Percentiles rank a stretch among this genome's conserved stretches.
These are phyloP conservation scores for Drosophila tropicalis DNA, from an alignment of 1,140 invertebrate species.

Conservation along the genomic window DNA sequence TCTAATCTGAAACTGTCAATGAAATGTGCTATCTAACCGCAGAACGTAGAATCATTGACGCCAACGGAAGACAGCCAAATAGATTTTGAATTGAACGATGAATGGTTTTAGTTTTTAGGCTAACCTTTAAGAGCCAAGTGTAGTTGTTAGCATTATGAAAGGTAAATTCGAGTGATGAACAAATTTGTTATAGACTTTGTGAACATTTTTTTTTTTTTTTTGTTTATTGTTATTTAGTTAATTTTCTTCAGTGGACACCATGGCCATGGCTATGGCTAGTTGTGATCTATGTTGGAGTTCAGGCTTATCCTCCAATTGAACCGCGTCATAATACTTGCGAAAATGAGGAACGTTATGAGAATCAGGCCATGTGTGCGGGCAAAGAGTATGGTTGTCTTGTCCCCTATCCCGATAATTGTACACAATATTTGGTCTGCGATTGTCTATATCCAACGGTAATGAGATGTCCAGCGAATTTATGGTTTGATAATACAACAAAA, in stretches of 20 bases:
- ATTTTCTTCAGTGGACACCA: background rate
- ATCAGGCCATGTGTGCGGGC: constrained; percentile 60
- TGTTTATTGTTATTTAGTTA: background rate
- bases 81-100: background rate
- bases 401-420: constrained; percentile 71
- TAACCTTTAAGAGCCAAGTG: background rate
- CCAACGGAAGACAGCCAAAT: background rate
- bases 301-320: constrained; percentile 14
- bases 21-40: constrained; percentile 23
- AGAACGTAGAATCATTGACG: constrained; percentile 22
- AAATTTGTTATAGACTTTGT: background rate
- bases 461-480: constrained; percentile 38
- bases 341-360: constrained; percentile 66
- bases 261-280: constrained; percentile 29
- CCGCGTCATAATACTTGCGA: constrained; percentile 45
- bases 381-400: constrained; percentile 52
- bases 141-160: constrained; percentile 17
- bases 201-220: background rate
- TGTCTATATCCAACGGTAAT: constrained; percentile 69
- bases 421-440: constrained; percentile 64
- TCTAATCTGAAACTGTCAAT: constrained; percentile 46
- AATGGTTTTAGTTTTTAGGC: constrained; percentile 6
- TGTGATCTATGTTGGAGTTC: constrained; percentile 15
- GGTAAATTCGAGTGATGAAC: constrained; percentile 16
- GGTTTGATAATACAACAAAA: constrained; percentile 59